Evolutionary conservation across 2,888 invertebrate species (phyloP).

Genomic region (Norana najaformis): DNA sequence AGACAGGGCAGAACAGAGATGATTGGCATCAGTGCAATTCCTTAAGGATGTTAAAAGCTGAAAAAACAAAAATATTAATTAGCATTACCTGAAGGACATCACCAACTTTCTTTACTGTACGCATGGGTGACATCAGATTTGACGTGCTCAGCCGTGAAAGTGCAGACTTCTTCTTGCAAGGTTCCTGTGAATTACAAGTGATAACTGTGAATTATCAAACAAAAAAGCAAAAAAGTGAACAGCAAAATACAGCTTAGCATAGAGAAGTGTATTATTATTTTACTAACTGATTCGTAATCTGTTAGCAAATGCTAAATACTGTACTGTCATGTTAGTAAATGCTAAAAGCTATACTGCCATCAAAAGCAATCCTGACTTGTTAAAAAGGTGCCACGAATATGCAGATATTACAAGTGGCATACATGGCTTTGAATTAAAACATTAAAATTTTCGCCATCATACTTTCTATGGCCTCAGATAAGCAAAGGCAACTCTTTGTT

Average conservation of each 20-base stretch:
- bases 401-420: too few species aligned
- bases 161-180: constrained; percentile 18
- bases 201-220: not conserved
- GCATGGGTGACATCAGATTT: constrained; percentile 37
- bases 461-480: too few species aligned
- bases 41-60: not conserved
- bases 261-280: too few species aligned
- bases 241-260: not conserved
- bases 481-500: too few species aligned
- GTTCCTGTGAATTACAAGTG: constrained; percentile 1
- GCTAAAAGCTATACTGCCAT: too few species aligned
- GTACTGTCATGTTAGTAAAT: too few species aligned
- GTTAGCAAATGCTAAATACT: too few species aligned
- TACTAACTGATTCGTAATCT: too few species aligned
- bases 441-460: too few species aligned
- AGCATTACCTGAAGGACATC: constrained; percentile 41
- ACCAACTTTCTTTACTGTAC: constrained; percentile 42
- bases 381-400: too few species aligned
- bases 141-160: not conserved
- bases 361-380: too few species aligned
- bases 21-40: not conserved
- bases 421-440: too few species aligned
- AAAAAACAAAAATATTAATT: not conserved
- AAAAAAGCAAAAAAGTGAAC: not conserved
- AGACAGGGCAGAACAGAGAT: not conserved